Evolutionary conservation across 2,113 vertebrate species (phyloP).

Genomic region (Condylura cristata): DNA sequence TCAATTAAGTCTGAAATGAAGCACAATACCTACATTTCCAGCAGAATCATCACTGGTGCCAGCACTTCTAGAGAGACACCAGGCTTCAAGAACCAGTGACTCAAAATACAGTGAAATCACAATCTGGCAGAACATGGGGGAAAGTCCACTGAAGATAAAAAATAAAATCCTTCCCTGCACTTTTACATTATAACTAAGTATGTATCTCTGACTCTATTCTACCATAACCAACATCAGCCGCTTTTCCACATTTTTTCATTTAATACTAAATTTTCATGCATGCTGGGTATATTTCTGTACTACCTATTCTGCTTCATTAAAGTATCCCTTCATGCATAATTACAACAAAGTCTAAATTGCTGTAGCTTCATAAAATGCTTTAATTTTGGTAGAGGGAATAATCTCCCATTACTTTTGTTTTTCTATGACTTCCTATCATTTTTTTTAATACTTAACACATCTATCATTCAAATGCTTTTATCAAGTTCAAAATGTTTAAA

Average conservation of each 20-base stretch:
- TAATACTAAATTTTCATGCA: neutral
- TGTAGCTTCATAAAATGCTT: neutral
- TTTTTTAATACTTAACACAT: neutral
- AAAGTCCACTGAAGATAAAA: neutral
- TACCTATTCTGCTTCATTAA: neutral
- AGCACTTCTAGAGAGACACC: neutral
- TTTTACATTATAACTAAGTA: neutral
- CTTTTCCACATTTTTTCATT: neutral
- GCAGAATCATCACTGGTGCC: neutral
- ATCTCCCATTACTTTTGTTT: neutral
- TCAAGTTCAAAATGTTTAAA: slow-evolving; percentile 11
- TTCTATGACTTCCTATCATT: neutral
- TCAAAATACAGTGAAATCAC: neutral
- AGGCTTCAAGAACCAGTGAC: neutral
- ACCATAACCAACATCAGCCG: neutral
- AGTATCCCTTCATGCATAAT: neutral
- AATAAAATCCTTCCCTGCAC: neutral
- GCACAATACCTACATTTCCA: neutral
- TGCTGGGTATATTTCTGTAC: neutral
- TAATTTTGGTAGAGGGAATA: slow-evolving; percentile 3
- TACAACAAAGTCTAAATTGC: neutral
- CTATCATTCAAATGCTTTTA: neutral
- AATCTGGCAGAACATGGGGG: neutral
- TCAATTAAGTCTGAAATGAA: neutral
- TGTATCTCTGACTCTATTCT: neutral